A percentile compares a stretch with the other conserved stretches of the same genome.
Evolutionary conservation across 2,797 vertebrate species (phyloP).

Genomic region (Phaenicophaeus curvirostris): DNA sequence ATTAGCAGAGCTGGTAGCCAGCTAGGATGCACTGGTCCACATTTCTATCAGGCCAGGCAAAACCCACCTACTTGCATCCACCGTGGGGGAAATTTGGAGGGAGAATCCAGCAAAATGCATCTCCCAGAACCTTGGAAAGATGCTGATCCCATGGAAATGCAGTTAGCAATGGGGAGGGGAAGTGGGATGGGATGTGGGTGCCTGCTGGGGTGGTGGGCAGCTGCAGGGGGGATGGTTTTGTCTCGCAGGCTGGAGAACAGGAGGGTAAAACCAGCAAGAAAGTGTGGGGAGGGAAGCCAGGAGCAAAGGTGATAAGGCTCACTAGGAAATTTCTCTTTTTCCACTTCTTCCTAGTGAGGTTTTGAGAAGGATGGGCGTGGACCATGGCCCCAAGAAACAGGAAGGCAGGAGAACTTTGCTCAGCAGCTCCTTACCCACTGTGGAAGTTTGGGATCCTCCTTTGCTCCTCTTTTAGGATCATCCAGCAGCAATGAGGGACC

Average conservation of each 20-base stretch:
- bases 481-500: rapidly evolving
- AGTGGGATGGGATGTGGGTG: neutral
- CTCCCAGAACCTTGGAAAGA: neutral
- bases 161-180: rapidly evolving
- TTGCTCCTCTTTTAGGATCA: neutral
- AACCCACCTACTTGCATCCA: neutral
- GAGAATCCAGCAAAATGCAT: rapidly evolving
- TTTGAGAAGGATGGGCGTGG: neutral
- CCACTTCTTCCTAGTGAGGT: neutral
- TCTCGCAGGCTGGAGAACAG: neutral
- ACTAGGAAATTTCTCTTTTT: neutral
- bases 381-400: rapidly evolving
- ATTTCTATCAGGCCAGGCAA: neutral
- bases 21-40: neutral
- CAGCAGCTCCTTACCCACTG: rapidly evolving
- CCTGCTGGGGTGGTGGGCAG: neutral
- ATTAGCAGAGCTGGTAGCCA: neutral
- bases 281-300: neutral
- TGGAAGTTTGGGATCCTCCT: rapidly evolving
- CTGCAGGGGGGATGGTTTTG: neutral
- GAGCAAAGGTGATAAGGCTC: neutral
- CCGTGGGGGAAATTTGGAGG: neutral
- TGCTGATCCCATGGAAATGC: rapidly evolving
- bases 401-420: neutral
- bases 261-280: neutral